A percentile compares a stretch with the other conserved stretches of the same genome.
Evolutionary conservation across 2,888 invertebrate genomes (phyloP).

Genomic region (Leptopilina myrica): DNA sequence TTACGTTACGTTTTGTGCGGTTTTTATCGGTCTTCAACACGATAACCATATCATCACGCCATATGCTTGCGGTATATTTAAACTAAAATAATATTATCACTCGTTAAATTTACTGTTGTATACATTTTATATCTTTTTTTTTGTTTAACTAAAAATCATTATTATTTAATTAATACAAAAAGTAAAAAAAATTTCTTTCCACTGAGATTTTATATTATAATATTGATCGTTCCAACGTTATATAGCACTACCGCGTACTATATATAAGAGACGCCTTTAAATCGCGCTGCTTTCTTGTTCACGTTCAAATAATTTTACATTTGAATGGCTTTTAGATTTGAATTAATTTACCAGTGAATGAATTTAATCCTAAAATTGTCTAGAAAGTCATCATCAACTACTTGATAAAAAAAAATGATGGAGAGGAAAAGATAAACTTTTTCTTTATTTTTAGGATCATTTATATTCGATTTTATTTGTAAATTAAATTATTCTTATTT

Average conservation of each 20-base stretch:
- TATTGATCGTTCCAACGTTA: no score
- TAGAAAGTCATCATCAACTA: not conserved
- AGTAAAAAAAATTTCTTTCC: no score
- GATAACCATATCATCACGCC: slow-evolving; percentile 33
- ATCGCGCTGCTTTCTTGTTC: slow-evolving; percentile 17
- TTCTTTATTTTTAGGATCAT: no score
- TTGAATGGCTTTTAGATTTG: slow-evolving; percentile 33
- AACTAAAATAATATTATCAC: slow-evolving; percentile 46
- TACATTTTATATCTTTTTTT: slow-evolving; percentile 5
- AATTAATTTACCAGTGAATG: slow-evolving; percentile 35
- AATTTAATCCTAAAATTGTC: slow-evolving; percentile 27
- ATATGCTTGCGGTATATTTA: slow-evolving; percentile 4
- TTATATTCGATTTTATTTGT: no score
- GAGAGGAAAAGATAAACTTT: no score
- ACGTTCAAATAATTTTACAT: slow-evolving; percentile 36
- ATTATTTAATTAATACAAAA: no score
- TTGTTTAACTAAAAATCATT: no score
- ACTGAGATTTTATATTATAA: no score
- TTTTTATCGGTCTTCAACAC: slow-evolving; percentile 34
- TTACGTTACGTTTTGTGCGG: not conserved
- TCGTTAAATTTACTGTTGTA: slow-evolving; percentile 43
- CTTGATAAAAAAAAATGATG: not conserved
- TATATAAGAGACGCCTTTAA: not conserved
- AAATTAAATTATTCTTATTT: no score
- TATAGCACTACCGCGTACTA: no score